These are phyloP conservation scores for Pinna nobilis DNA, from an alignment of 1,140 invertebrate genomes.

Conservation along the genomic window DNA sequence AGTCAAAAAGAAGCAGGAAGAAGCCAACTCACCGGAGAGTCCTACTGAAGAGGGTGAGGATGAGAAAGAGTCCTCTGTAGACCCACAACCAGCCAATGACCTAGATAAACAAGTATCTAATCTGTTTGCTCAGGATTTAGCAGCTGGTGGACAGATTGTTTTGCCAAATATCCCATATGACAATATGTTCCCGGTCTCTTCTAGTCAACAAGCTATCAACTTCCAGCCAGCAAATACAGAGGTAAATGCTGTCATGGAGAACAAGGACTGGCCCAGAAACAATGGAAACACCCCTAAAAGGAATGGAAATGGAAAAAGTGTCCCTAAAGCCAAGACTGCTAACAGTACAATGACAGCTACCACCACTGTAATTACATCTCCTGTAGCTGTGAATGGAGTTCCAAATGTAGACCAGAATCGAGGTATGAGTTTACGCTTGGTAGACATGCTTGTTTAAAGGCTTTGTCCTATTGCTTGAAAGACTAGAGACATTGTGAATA, in stretches of 20 bases:
- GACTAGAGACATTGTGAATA: no score
- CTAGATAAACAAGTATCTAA: constrained; percentile 50
- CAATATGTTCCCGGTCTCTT: constrained; percentile 30
- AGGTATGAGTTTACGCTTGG: constrained; percentile 28
- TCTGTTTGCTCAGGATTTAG: constrained; percentile 36
- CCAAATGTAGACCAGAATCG: constrained; percentile 26
- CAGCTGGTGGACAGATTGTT: constrained; percentile 45
- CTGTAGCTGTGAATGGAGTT: constrained; percentile 29
- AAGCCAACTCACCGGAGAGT: constrained; percentile 30
- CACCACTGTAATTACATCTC: constrained; percentile 27
- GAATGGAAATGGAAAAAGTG: constrained; percentile 12
- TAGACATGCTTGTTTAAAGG: no score
- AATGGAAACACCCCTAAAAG: constrained; percentile 39
- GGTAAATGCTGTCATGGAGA: constrained; percentile 12
- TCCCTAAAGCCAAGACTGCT: constrained; percentile 14
- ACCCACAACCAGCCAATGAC: constrained; percentile 46
- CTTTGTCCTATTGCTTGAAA: no score
- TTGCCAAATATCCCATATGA: constrained; percentile 46
- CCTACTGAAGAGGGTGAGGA: constrained; percentile 10
- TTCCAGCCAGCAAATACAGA: constrained; percentile 20
- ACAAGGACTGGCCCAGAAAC: constrained; percentile 43
- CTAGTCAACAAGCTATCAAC: constrained; percentile 27
- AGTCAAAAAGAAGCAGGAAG: constrained; percentile 43
- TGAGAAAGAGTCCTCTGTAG: constrained; percentile 27
- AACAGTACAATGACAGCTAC: constrained; percentile 32